phyloP scores from a whole-genome alignment of 2,888 invertebrate species.

The Callyntrura sp. region DNA sequence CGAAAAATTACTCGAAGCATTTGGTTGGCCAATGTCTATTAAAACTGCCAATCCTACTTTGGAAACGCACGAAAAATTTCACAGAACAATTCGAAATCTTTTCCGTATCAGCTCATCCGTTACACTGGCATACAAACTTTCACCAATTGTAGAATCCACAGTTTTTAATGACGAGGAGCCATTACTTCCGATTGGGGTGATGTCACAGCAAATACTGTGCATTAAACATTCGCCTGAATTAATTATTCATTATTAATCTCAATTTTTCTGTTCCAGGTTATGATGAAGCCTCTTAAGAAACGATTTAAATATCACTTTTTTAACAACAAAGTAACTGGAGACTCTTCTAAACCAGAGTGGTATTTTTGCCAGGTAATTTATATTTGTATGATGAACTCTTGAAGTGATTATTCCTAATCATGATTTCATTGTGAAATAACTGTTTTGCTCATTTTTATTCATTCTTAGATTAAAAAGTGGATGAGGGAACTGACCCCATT shows the following conservation, averaged over 20 bases:
- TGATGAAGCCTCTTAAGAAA: conserved; percentile 81
- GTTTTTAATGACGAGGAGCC: conserved; percentile 67
- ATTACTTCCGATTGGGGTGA: conserved; percentile 78
- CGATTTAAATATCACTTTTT: conserved; percentile 82
- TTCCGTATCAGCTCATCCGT: conserved; percentile 72
- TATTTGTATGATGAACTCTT: conserved; percentile 9
- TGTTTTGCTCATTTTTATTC: too few relatives aligned
- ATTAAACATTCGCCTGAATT: too few relatives aligned
- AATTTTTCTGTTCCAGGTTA: too few relatives aligned
- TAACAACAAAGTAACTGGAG: conserved; percentile 80
- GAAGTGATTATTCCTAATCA: not conserved
- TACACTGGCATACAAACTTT: conserved; percentile 24
- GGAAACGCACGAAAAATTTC: conserved; percentile 82
- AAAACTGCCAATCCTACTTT: conserved; percentile 80
- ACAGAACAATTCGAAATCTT: conserved; percentile 76
- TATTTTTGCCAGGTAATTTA: conserved; percentile 82
- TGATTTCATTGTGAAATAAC: too few relatives aligned
- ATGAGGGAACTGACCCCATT: conserved; percentile 81
- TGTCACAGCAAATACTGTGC: too few relatives aligned
- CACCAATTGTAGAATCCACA: conserved; percentile 18
- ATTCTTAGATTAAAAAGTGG: conserved; percentile 81
- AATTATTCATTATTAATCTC: too few relatives aligned
- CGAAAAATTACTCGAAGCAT: conserved; percentile 79
- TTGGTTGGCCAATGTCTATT: conserved; percentile 82
- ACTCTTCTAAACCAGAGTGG: conserved; percentile 82